Percentiles rank a stretch among this genome's conserved stretches.
phyloP scores from a whole-genome alignment of 2,888 invertebrate genomes.

The Luperina nickerlii region DNA sequence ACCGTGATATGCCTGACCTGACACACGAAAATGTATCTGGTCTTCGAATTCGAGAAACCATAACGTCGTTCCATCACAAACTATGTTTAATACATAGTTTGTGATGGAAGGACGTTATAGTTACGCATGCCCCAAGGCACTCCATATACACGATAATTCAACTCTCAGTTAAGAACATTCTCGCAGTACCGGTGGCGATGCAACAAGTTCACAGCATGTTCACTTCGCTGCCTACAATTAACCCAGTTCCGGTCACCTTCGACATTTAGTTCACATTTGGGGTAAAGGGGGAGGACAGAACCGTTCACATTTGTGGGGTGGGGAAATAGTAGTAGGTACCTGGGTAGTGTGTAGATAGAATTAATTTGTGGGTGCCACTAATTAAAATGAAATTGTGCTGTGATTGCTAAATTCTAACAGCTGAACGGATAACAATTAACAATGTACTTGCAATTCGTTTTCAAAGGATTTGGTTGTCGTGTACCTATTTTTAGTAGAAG shows the following conservation, averaged over 20 bases:
- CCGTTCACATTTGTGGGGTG: neutral
- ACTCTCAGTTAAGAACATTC: slow-evolving; percentile 10
- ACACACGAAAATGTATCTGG: neutral
- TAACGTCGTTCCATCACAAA: neutral
- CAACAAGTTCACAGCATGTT: slow-evolving; percentile 53
- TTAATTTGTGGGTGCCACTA: neutral
- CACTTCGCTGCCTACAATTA: slow-evolving; percentile 60
- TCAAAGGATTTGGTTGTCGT: too few relatives aligned
- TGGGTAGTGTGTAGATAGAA: neutral
- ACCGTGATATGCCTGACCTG: neutral
- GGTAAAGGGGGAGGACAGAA: neutral
- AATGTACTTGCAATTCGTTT: neutral
- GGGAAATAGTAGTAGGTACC: neutral
- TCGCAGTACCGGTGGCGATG: slow-evolving; percentile 6
- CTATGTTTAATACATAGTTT: too few relatives aligned
- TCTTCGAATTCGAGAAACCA: neutral
- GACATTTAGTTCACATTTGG: slow-evolving; percentile 36
- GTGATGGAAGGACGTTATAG: too few relatives aligned
- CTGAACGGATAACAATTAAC: neutral
- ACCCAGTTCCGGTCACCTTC: slow-evolving; percentile 56
- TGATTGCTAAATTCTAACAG: neutral
- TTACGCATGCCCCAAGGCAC: neutral
- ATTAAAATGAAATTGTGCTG: slow-evolving; percentile 4
- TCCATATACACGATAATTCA: neutral
- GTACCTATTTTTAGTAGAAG: too few relatives aligned